A percentile compares a stretch with the other conserved stretches of the same genome.
phyloP scores from a whole-genome alignment of 2,888 invertebrate species.

The Lottia gigantea region DNA sequence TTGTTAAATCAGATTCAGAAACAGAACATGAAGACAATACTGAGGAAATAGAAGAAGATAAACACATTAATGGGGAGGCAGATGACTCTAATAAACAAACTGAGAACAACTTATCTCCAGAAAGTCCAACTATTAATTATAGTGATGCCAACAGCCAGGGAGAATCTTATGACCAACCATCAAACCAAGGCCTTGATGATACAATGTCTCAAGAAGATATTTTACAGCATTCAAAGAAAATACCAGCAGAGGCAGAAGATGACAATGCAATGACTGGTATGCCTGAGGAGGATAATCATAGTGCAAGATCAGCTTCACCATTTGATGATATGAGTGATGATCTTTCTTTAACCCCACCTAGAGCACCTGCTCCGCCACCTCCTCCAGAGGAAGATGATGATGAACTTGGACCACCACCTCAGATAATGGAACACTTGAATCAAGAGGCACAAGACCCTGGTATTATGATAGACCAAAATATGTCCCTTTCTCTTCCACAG shows the following conservation, averaged over 20 bases:
- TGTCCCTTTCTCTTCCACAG: not conserved
- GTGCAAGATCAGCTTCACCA: constrained; percentile 24
- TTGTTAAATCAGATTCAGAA: constrained; percentile 11
- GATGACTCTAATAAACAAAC: constrained; percentile 12
- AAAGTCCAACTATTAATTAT: constrained; percentile 4
- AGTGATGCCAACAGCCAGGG: constrained; percentile 4
- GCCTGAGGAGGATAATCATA: constrained; percentile 24
- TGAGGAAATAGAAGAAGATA: constrained; percentile 25
- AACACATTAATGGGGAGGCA: constrained; percentile 24
- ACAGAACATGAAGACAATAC: constrained; percentile 20
- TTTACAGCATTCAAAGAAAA: not conserved
- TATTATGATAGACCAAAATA: not conserved
- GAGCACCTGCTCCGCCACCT: constrained; percentile 39
- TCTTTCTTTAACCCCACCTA: constrained; percentile 40
- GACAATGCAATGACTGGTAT: constrained; percentile 16
- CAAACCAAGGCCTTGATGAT: not conserved
- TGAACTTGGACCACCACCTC: constrained; percentile 17
- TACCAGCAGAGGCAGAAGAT: constrained; percentile 11
- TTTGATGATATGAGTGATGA: constrained; percentile 39
- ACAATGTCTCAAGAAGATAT: not conserved
- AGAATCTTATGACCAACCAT: constrained; percentile 1
- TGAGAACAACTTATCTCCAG: constrained; percentile 12
- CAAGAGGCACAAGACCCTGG: not conserved
- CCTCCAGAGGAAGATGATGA: constrained; percentile 37
- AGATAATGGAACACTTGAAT: constrained; percentile 23